These are phyloP conservation scores for Quadroppia sp. DNA, from an alignment of 2,888 invertebrate genomes.

Conservation along the genomic window DNA sequence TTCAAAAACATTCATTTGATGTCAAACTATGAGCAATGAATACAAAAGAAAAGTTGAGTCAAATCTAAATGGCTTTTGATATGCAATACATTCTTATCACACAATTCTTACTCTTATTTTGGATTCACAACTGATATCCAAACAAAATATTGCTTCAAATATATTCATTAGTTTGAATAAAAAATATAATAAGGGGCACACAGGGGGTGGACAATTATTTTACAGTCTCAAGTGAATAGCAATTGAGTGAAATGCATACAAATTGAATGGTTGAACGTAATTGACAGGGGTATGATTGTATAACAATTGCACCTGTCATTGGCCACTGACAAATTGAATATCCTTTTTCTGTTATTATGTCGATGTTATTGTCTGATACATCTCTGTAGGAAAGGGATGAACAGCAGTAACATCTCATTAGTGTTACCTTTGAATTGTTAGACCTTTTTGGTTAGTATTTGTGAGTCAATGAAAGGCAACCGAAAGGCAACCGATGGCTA, in stretches of 20 bases:
- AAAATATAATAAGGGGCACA: too few species aligned
- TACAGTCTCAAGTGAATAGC: too few species aligned
- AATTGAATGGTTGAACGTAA: too few species aligned
- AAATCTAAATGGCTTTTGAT: not conserved
- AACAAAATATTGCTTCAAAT: not conserved
- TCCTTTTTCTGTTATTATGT: not conserved
- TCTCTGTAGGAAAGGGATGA: not conserved
- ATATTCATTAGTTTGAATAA: slow-evolving; percentile 12
- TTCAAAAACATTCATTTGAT: slow-evolving; percentile 18
- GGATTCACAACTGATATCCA: not conserved
- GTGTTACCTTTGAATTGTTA: slow-evolving; percentile 14
- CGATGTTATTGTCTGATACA: too few species aligned
- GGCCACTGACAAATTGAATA: too few species aligned
- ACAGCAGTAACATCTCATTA: slow-evolving; percentile 22
- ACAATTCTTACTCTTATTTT: slow-evolving; percentile 4
- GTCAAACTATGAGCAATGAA: not conserved
- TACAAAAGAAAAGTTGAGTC: not conserved
- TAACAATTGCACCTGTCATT: too few species aligned
- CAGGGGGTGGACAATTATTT: too few species aligned
- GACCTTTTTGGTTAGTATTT: not conserved
- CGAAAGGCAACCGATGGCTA: not conserved
- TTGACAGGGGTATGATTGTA: too few species aligned
- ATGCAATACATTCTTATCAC: not conserved
- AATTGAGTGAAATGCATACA: too few species aligned
- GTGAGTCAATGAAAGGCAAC: not conserved